Conservation (phyloP, 2,888 invertebrate species). For the Idaea aversata region DNA sequence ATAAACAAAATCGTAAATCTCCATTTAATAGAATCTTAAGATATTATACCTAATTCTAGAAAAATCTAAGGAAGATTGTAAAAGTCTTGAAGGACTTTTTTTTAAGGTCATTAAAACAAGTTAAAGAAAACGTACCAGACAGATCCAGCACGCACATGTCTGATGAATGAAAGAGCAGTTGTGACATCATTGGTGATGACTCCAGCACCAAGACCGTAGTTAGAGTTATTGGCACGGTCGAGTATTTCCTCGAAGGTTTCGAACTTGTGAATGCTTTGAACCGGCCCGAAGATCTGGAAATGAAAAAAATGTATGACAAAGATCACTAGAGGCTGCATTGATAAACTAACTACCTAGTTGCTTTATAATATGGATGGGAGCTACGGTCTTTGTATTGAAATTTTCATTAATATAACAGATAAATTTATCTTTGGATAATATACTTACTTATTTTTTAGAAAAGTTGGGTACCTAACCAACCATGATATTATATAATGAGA, state of each 20-base stretch:
- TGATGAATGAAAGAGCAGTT: conserved; percentile 87
- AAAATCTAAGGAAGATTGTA: not conserved
- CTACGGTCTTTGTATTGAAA: not conserved
- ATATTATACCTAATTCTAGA: too few species aligned
- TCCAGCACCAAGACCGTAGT: conserved; percentile 93
- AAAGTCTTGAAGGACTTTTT: not conserved
- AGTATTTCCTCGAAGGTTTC: conserved; percentile 90
- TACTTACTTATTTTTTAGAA: not conserved
- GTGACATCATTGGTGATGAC: conserved; percentile 91
- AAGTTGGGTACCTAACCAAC: too few species aligned
- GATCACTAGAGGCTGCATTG: not conserved
- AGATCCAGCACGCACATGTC: conserved; percentile 89
- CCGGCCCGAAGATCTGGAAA: conserved; percentile 93
- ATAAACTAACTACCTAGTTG: not conserved
- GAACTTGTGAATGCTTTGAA: conserved; percentile 93
- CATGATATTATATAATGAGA: too few species aligned
- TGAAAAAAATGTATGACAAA: not conserved
- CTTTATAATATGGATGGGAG: not conserved
- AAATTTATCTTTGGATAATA: not conserved
- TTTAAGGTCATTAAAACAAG: conserved; percentile 7
- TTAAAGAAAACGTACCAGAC: conserved; percentile 81
- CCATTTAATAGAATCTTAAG: too few species aligned
- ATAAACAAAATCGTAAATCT: too few species aligned
- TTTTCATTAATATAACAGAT: not conserved
- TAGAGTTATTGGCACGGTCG: conserved; percentile 90